phyloP scores from a whole-genome alignment of 2,797 vertebrate genomes.

The Leucoraja ocellata region DNA sequence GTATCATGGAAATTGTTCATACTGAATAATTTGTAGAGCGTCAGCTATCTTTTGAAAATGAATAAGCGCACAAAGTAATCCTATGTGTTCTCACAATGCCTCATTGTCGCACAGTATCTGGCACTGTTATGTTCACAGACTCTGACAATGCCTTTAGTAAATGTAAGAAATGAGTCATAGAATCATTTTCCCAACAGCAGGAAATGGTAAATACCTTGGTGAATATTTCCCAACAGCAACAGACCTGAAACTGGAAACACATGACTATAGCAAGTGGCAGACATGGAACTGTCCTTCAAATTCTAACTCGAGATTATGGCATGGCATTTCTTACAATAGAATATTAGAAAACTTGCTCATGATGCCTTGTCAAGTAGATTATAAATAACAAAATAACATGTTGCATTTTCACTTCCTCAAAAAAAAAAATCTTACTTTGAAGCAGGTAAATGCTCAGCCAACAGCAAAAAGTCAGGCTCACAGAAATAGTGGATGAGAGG shows the following conservation, averaged over 20 bases:
- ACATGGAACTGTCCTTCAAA: background rate
- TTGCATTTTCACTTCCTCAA: background rate
- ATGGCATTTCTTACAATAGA: background rate
- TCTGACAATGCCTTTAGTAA: background rate
- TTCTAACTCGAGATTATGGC: background rate
- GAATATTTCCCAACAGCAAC: background rate
- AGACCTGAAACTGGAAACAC: background rate
- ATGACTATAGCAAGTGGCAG: background rate
- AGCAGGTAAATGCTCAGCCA: background rate
- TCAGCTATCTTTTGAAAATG: background rate
- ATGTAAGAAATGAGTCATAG: background rate
- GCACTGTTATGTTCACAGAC: background rate
- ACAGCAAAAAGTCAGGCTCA: background rate
- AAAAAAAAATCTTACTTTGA: background rate
- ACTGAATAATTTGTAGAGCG: background rate
- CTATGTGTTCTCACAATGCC: no score
- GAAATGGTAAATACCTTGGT: background rate
- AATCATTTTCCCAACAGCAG: background rate
- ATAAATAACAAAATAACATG: no score
- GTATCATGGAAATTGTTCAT: background rate
- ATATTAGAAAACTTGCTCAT: no score
- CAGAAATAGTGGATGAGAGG: no score
- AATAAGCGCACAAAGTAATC: background rate
- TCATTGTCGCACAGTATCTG: background rate
- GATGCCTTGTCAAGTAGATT: no score